phyloP scores from a whole-genome alignment of 1,140 invertebrate species.

The Phocides pigmalion region DNA sequence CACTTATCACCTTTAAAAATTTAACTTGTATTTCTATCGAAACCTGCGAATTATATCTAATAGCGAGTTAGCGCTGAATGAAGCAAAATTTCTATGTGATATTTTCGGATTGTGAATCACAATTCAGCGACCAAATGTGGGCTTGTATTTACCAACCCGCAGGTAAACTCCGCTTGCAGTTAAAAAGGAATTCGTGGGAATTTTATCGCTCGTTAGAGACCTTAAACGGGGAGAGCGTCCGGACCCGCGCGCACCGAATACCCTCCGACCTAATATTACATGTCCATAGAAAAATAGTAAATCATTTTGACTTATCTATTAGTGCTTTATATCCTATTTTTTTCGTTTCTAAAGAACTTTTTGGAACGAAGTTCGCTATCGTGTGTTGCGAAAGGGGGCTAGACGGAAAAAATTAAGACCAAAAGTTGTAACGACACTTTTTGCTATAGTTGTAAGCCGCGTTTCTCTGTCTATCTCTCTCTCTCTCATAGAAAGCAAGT shows the following conservation, averaged over 20 bases:
- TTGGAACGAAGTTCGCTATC: too few species aligned
- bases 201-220: conserved; percentile 79
- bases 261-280: conserved; percentile 8
- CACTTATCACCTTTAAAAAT: too few species aligned
- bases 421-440: too few species aligned
- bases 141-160: conserved; percentile 68
- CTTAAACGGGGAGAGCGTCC: conserved; percentile 55
- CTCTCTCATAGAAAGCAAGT: too few species aligned
- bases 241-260: conserved; percentile 30
- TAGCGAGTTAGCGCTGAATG: conserved; percentile 41
- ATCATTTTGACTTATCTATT: too few species aligned
- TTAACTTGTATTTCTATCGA: too few species aligned
- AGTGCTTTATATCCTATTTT: too few species aligned
- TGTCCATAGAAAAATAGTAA: conserved; percentile 8
- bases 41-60: conserved; percentile 30
- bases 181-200: conserved; percentile 72
- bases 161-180: conserved; percentile 71
- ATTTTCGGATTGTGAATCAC: conserved; percentile 69
- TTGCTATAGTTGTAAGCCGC: too few species aligned
- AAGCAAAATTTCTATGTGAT: conserved; percentile 53
- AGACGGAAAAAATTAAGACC: too few species aligned
- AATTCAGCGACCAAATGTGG: conserved; percentile 67
- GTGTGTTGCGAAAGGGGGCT: too few species aligned
- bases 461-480: too few species aligned
- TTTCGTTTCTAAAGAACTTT: too few species aligned